Evolutionary conservation across 2,888 invertebrate genomes (phyloP).

Genomic region (Noctua comes): DNA sequence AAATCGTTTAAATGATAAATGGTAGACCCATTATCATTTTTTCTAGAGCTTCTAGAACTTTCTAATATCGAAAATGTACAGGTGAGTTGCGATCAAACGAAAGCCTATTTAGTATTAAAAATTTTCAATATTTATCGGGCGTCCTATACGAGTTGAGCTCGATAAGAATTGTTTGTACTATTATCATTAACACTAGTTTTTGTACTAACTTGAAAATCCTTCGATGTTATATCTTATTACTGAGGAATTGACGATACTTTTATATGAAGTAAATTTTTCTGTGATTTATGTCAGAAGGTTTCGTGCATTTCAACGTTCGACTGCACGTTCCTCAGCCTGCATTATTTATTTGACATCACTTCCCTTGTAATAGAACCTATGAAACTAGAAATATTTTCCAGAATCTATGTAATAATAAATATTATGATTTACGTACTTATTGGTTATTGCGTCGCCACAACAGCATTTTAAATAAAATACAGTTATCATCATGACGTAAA

Average conservation of each 20-base stretch:
- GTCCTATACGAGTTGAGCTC: neutral
- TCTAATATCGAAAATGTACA: neutral
- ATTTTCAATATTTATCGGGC: neutral
- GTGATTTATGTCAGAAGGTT: slow-evolving; percentile 6
- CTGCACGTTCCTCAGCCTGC: slow-evolving; percentile 1
- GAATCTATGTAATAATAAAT: neutral
- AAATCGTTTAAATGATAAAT: too few species aligned
- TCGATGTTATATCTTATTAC: neutral
- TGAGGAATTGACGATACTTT: neutral
- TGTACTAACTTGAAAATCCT: neutral
- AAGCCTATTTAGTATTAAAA: neutral
- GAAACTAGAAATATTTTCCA: neutral
- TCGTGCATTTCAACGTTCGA: neutral
- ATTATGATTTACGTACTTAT: neutral
- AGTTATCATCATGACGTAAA: neutral
- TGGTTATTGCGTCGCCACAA: neutral
- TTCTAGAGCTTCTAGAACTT: neutral
- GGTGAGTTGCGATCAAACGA: neutral
- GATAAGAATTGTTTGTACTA: neutral
- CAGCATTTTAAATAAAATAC: neutral
- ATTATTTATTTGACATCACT: slow-evolving; percentile 21
- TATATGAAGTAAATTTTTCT: neutral
- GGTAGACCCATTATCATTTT: neutral
- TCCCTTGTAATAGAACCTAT: neutral
- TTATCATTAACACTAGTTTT: too few species aligned